These are phyloP conservation scores for Philhelius pedissequus DNA, from an alignment of 2,888 invertebrate genomes.

Conservation along the genomic window DNA sequence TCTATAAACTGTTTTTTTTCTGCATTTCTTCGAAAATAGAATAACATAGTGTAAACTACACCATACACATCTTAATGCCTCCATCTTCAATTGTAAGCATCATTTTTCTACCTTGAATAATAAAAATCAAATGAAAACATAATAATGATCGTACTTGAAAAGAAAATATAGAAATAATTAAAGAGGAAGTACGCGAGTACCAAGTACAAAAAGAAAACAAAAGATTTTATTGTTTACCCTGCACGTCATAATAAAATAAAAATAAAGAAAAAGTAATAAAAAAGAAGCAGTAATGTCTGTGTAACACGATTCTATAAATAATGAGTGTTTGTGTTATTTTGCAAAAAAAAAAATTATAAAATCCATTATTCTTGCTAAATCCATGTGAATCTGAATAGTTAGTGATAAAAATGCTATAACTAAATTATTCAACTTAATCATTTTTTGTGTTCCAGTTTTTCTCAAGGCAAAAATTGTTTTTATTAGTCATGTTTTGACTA, in stretches of 20 bases:
- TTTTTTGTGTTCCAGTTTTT: constrained; percentile 19
- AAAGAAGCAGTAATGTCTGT: constrained; percentile 12
- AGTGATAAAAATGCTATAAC: background rate
- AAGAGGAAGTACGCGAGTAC: background rate
- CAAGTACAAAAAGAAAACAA: constrained; percentile 22
- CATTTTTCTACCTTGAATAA: constrained; percentile 37
- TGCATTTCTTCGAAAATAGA: background rate
- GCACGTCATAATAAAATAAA: constrained; percentile 26
- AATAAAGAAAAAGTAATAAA: background rate
- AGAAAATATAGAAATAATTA: constrained; percentile 1
- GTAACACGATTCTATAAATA: constrained; percentile 9
- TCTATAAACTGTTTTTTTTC: background rate
- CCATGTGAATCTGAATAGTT: no score
- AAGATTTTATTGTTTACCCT: constrained; percentile 47
- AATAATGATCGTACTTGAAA: constrained; percentile 40
- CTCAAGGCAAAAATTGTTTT: constrained; percentile 33
- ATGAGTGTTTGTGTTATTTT: constrained; percentile 31
- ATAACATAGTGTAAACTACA: constrained; percentile 18
- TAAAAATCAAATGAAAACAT: constrained; percentile 16
- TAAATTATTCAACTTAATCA: background rate
- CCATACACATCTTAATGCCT: background rate
- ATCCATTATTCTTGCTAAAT: background rate
- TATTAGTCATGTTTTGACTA: constrained; percentile 6
- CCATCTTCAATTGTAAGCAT: background rate
- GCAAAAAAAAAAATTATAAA: background rate